A percentile compares a stretch with the other conserved stretches of the same genome.
Evolutionary conservation across 2,888 invertebrate genomes (phyloP).

Genomic region (Nemotelus nigrinus): DNA sequence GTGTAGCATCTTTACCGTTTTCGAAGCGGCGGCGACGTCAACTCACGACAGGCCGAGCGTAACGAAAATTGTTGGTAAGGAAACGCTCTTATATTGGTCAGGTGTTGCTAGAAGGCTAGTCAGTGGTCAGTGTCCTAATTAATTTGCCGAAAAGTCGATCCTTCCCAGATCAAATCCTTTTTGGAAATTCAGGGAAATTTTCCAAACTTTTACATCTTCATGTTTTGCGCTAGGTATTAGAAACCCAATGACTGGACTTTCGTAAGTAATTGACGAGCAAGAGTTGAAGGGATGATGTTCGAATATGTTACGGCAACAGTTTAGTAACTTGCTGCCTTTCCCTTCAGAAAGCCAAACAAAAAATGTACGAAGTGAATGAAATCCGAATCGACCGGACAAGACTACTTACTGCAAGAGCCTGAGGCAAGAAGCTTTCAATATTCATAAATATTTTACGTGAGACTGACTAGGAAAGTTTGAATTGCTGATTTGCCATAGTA

Average conservation of each 20-base stretch:
- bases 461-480: constrained; percentile 42
- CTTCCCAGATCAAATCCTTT: constrained; percentile 26
- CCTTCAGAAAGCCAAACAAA: constrained; percentile 33
- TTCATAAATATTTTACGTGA: constrained; percentile 52
- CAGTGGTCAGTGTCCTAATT: constrained; percentile 34
- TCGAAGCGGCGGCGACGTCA: too few relatives aligned
- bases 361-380: constrained; percentile 21
- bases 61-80: neutral
- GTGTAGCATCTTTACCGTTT: neutral
- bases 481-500: constrained; percentile 1
- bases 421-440: constrained; percentile 51
- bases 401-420: constrained; percentile 29
- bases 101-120: constrained; percentile 18
- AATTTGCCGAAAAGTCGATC: constrained; percentile 37
- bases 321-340: neutral
- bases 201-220: constrained; percentile 39
- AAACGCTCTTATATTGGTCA: neutral
- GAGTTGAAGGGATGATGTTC: constrained; percentile 9
- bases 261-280: neutral
- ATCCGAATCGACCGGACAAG: constrained; percentile 10
- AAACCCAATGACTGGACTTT: constrained; percentile 2
- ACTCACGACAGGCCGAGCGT: too few relatives aligned
- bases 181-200: constrained; percentile 8
- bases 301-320: constrained; percentile 21
- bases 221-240: constrained; percentile 37